Evolutionary conservation across 2,888 invertebrate genomes (phyloP), one percentile per base, ranked within the genome.

Genomic region (Empis stercorea): DNA sequence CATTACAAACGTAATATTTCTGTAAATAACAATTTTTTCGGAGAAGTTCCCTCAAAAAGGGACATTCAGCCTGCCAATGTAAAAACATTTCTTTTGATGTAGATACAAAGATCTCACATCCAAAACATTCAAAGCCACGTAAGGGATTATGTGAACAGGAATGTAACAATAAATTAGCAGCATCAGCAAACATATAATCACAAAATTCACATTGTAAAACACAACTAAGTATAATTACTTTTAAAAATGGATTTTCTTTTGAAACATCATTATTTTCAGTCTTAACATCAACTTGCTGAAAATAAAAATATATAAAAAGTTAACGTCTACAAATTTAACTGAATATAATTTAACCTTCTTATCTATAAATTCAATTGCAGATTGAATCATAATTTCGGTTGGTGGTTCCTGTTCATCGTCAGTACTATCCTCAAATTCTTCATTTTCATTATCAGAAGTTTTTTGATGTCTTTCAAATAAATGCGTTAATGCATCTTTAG

Each of bases 121-220:
- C 70, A 62, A 57, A 57, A 46, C 68, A 68, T 47, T 66, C 65
- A 46, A 63, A 68, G 0, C 63, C 64, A 2, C 57, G 55, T 23
- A 57, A 56, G 1, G 65, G 61, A 46, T 59, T 51, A 52, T 69
- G 68, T 2, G 57, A 56, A 7, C 63, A 59, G 9, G 66, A 62
- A 41, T 69, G 68, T 2, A 56, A 48, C 7, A 68, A 56, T 30
- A 79, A 56, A 39, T 68, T 63, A 1, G 68, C 66, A 40, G 72
- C 69, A 43, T 77, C 75, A 0, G 72, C 70, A 54, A 76, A 79
- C 1, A 74, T 69, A 38, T 72, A 71, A 54, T 77, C 78, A 55
- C 79, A 79, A 56, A 74, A 79, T 59, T 79, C 78, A 51, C 79
- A 79, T 56, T 78, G 78, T 30, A 76, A 61, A 6, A 78, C 59